Percentiles rank a stretch among this genome's conserved stretches.
Conservation (phyloP, 2,113 vertebrate genomes). For the Catharus fuscescens region DNA sequence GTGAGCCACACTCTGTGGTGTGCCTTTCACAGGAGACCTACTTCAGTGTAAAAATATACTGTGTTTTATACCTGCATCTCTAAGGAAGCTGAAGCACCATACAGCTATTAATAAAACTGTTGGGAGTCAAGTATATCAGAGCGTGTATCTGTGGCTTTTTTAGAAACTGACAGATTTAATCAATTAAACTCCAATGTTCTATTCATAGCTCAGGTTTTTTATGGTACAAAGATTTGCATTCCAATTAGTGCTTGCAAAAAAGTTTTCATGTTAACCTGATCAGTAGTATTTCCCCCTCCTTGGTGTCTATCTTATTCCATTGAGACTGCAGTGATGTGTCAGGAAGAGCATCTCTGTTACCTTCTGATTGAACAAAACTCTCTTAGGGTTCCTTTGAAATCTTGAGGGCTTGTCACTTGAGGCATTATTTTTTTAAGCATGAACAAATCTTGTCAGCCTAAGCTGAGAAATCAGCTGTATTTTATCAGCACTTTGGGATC, state of each 20-base stretch:
- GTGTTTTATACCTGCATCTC: neutral
- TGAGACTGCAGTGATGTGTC: constrained; percentile 22
- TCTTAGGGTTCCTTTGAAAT: constrained; percentile 69
- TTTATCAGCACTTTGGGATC: constrained; percentile 35
- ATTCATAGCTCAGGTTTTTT: constrained; percentile 53
- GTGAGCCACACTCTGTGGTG: neutral
- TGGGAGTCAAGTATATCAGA: constrained; percentile 19
- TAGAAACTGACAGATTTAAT: constrained; percentile 57
- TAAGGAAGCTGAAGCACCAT: neutral
- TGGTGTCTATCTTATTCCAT: constrained; percentile 38
- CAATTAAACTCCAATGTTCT: constrained; percentile 53
- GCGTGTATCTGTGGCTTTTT: neutral
- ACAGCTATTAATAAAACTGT: constrained; percentile 28
- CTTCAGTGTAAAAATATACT: neutral
- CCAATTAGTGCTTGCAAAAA: constrained; percentile 42
- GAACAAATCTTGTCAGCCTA: constrained; percentile 50
- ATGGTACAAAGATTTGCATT: constrained; percentile 66
- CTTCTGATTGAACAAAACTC: constrained; percentile 64
- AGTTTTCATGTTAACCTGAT: constrained; percentile 47
- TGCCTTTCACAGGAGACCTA: neutral
- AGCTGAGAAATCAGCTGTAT: constrained; percentile 33
- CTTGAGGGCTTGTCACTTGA: constrained; percentile 63
- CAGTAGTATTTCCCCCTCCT: constrained; percentile 35
- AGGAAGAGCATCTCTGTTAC: constrained; percentile 58
- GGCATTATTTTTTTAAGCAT: constrained; percentile 66